phyloP scores from a whole-genome alignment of 2,113 vertebrate genomes.

The Diglossa brunneiventris region DNA sequence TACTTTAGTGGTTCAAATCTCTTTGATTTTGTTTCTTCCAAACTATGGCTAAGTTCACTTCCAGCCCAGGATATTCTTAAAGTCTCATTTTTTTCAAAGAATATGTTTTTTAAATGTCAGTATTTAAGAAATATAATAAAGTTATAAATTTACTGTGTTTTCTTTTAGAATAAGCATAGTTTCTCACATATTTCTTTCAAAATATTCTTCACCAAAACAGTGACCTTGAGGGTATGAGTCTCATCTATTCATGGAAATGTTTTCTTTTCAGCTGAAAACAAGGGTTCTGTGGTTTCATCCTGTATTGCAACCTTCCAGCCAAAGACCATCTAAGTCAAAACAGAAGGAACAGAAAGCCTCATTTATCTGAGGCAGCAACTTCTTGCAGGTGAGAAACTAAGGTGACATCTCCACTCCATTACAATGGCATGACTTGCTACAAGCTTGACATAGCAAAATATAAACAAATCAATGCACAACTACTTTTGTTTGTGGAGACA shows the following conservation, averaged over 20 bases:
- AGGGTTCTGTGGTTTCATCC: background rate
- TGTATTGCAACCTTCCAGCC: background rate
- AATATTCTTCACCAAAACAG: background rate
- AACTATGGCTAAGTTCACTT: slow-evolving; percentile 12
- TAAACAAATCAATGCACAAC: background rate
- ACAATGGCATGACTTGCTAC: background rate
- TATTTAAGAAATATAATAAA: slow-evolving; percentile 44
- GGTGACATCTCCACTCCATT: background rate
- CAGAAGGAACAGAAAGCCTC: background rate
- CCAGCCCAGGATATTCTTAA: slow-evolving; percentile 31
- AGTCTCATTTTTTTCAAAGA: slow-evolving; percentile 9
- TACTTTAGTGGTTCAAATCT: slow-evolving; percentile 29
- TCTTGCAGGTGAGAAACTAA: background rate
- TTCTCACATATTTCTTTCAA: background rate
- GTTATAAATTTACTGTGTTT: background rate
- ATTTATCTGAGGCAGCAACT: background rate
- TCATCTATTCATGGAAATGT: background rate
- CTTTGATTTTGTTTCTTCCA: slow-evolving; percentile 52
- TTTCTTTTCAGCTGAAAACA: background rate
- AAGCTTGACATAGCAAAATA: background rate
- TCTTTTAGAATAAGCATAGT: slow-evolving; percentile 12
- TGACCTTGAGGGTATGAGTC: background rate
- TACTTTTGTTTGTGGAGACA: background rate
- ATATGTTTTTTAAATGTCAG: background rate
- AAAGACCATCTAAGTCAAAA: background rate